Base-by-base conservation (phyloP, 2,888 invertebrate species). In the Drosophila differens region DNA sequence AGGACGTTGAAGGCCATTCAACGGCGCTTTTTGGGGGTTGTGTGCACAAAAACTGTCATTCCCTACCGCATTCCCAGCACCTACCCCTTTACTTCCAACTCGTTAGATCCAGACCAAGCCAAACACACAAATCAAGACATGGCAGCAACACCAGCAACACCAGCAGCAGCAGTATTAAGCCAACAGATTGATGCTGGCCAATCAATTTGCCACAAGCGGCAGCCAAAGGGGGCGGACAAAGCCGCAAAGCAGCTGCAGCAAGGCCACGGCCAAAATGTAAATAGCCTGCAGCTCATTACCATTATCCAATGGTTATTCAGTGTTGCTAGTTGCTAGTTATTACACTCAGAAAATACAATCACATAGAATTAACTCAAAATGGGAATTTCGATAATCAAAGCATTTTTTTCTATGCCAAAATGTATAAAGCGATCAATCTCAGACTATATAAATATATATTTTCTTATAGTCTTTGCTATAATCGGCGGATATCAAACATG, bases 1-100 rank as follows among this genome's bases (percentile, higher is more conserved):
- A 88, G 87, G 87, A 88, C 87, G 89, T 82, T 90, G 90, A 88
- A 88, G 87, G 87, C 87, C 87, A 90, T 83, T 88, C 89, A 88
- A 86, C 84, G 89, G 70, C 49, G 67, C 58, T 75, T 74, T 73
- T 63, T 81, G 82, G 89, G 81, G 85, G 87, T 76, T 84, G 87
- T 69, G 60, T 47, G 64, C 33, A 33, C 33, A 54, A 54, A 1
- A n/a, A 16, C 57, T 47, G n/a, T 55, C 14, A 30, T 30, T 44
- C 30, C 14, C 39, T 16, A n/a, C 33, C 22, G 10, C 19, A 52
- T 19, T 12, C 12, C 55, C 37, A 9, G 28, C 28, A 37, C 28
- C 37, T n/a, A 28, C 7, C n/a, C 14, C 14, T 16, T 6, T 37
- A 14, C 25, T 12, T 19, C n/a, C 37, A 22, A 16, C 41, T 35